These are phyloP conservation scores for Rostratula benghalensis DNA, from an alignment of 2,113 vertebrate genomes.

Conservation along the genomic window DNA sequence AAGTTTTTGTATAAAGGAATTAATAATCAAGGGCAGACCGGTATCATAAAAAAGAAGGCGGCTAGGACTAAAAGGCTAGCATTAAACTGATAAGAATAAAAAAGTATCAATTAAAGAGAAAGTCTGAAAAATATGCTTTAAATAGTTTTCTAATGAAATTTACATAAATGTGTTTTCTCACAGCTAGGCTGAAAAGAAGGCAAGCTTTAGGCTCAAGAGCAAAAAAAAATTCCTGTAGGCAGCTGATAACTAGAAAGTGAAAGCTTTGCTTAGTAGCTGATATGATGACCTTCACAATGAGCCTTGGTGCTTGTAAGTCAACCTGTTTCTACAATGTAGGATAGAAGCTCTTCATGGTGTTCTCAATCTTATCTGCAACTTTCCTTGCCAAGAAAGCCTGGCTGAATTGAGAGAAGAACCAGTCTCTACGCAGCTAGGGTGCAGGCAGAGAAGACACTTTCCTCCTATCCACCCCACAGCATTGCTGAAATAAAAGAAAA, in stretches of 20 bases:
- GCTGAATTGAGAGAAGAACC: not conserved
- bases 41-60: not conserved
- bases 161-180: not conserved
- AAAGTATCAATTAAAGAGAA: not conserved
- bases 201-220: not conserved
- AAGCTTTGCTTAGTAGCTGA: not conserved
- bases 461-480: accelerated
- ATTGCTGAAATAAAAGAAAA: not conserved
- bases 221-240: not conserved
- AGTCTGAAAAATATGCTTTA: not conserved
- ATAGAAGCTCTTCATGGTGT: accelerated
- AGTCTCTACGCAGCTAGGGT: not conserved
- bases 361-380: not conserved
- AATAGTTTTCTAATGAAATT: not conserved
- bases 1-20: not conserved
- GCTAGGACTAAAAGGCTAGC: not conserved
- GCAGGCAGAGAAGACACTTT: not conserved
- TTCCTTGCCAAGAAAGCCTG: not conserved
- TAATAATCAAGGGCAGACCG: not conserved
- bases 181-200: not conserved
- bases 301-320: not conserved
- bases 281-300: not conserved
- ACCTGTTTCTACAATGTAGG: not conserved
- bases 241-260: not conserved
- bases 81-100: not conserved